These are phyloP conservation scores for Drepana arcuata DNA, from an alignment of 1,140 invertebrate genomes.

Conservation along the genomic window DNA sequence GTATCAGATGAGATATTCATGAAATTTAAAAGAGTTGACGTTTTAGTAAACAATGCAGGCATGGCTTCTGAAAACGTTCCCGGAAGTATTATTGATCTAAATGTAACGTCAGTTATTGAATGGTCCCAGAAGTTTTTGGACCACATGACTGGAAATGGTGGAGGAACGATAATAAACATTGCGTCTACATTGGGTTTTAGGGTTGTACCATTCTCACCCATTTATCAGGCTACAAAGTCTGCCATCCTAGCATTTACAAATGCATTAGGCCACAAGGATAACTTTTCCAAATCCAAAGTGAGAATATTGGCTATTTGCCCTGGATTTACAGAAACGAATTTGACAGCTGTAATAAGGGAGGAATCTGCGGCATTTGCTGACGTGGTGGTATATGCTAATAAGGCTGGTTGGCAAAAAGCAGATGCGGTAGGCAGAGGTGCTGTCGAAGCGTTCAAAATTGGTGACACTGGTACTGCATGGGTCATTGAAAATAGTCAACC, in stretches of 20 bases:
- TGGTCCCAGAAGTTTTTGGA: constrained; percentile 43
- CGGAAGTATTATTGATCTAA: constrained; percentile 42
- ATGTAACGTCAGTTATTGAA: constrained; percentile 38
- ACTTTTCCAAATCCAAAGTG: not conserved
- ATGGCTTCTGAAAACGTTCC: constrained; percentile 71
- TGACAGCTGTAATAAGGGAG: constrained; percentile 1
- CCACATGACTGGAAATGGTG: constrained; percentile 74
- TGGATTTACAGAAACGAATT: not conserved
- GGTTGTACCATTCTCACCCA: constrained; percentile 73
- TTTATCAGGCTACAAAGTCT: constrained; percentile 80
- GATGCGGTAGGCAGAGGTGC: constrained; percentile 11
- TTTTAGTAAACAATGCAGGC: constrained; percentile 76
- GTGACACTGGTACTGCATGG: constrained; percentile 12
- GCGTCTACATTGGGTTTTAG: constrained; percentile 75
- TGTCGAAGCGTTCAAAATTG: constrained; percentile 19
- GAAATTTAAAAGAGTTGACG: constrained; percentile 68
- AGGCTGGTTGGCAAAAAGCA: constrained; percentile 3
- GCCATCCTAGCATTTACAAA: constrained; percentile 70
- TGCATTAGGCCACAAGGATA: not conserved
- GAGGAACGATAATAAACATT: constrained; percentile 77
- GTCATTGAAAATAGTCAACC: constrained; percentile 2
- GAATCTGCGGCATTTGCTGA: too few relatives aligned
- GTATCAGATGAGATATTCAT: constrained; percentile 48
- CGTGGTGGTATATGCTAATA: too few relatives aligned
- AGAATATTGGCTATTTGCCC: not conserved